Conservation (phyloP, 2,888 invertebrate species). For the Cantharis rustica region DNA sequence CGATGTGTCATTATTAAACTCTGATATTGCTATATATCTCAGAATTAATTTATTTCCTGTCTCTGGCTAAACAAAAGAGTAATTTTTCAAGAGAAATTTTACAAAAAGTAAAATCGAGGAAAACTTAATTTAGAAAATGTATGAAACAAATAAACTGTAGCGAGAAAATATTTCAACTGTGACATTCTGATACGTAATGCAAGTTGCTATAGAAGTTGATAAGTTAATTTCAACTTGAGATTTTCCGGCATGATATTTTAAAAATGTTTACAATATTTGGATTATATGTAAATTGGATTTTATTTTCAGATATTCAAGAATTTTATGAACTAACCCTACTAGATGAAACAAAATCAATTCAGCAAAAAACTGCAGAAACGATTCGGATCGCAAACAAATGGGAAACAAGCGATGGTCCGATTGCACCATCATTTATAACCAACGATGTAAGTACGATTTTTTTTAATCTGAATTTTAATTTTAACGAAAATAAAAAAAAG, state of each 20-base stretch:
- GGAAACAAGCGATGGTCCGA: constrained; percentile 74
- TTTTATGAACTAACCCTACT: constrained; percentile 97
- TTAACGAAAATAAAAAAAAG: too few species aligned
- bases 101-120: not conserved
- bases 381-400: constrained; percentile 94
- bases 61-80: not conserved
- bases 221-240: not conserved
- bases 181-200: not conserved
- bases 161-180: not conserved
- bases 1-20: not conserved
- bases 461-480: not conserved
- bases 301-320: constrained; percentile 92
- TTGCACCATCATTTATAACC: constrained; percentile 63
- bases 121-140: not conserved
- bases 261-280: not conserved
- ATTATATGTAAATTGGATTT: constrained; percentile 18
- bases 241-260: not conserved
- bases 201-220: not conserved
- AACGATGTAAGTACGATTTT: constrained; percentile 62
- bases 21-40: not conserved
- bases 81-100: not conserved
- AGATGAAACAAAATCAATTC: constrained; percentile 92
- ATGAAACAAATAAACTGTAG: not conserved
- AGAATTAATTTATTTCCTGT: not conserved
- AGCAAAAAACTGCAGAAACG: constrained; percentile 95